Conservation (phyloP, 2,797 vertebrate species). For the Tokudaia tokunoshimensis region DNA sequence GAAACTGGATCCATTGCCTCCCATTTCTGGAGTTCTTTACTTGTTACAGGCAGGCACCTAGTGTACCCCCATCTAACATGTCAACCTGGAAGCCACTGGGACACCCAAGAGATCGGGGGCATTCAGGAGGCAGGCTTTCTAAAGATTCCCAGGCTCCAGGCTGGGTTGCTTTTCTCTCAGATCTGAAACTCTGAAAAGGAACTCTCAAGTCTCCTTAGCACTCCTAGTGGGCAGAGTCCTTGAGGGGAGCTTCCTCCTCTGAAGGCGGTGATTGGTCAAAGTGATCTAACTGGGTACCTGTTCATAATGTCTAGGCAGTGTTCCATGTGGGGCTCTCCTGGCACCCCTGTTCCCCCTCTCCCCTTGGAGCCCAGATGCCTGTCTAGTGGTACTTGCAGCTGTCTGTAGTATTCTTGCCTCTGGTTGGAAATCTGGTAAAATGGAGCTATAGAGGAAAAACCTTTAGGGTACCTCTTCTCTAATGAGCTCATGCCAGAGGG, state of each 20-base stretch:
- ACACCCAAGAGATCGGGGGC: not conserved
- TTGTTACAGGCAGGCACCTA: not conserved
- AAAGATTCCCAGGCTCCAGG: no score
- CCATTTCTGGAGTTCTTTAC: not conserved
- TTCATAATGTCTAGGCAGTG: no score
- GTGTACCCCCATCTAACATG: not conserved
- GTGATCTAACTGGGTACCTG: not conserved
- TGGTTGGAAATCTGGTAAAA: not conserved
- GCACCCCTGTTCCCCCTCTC: not conserved
- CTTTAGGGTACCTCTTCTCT: not conserved
- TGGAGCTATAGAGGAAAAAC: not conserved
- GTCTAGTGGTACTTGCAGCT: not conserved
- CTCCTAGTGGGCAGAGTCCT: rapidly evolving
- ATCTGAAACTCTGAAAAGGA: not conserved
- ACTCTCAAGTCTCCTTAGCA: not conserved
- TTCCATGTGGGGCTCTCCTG: not conserved
- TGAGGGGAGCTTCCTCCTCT: not conserved
- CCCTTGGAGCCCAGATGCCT: not conserved
- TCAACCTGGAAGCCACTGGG: not conserved
- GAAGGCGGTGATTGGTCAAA: not conserved
- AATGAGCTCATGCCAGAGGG: not conserved
- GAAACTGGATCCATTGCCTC: not conserved
- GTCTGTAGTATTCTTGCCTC: not conserved
- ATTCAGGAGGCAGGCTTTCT: not conserved
- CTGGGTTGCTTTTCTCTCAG: not conserved